Evolutionary conservation across 2,888 invertebrate species (phyloP).

Genomic region (Nasonia oneida): DNA sequence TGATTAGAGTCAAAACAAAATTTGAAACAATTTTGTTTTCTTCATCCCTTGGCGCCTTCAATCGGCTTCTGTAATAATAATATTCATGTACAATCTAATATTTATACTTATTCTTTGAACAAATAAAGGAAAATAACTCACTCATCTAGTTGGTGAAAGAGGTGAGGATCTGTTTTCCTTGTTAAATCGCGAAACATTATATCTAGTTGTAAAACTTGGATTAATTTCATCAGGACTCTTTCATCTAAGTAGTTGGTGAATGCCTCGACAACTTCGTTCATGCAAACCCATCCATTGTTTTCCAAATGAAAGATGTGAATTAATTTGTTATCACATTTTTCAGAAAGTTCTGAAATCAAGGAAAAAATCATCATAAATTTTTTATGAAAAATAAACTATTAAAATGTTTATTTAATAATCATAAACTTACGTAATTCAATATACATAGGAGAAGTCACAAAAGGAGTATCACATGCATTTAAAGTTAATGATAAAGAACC

Average conservation of each 20-base stretch:
- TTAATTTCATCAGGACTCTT: conserved; percentile 58
- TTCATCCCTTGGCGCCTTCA: conserved; percentile 61
- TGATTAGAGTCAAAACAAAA: conserved; percentile 62
- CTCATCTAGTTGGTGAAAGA: conserved; percentile 67
- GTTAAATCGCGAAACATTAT: conserved; percentile 62
- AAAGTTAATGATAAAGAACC: conserved; percentile 25
- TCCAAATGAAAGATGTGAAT: conserved; percentile 67
- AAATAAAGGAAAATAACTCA: conserved; percentile 58
- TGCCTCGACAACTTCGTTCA: conserved; percentile 67
- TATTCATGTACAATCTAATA: conserved; percentile 18
- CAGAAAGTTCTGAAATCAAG: conserved; percentile 64
- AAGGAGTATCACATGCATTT: neutral
- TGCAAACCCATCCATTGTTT: conserved; percentile 69
- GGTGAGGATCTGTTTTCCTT: conserved; percentile 60
- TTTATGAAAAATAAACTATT: neutral
- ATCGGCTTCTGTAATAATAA: conserved; percentile 62
- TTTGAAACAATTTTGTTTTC: conserved; percentile 53
- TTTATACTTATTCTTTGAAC: neutral
- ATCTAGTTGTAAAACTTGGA: conserved; percentile 56
- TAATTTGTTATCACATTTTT: conserved; percentile 28
- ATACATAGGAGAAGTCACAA: neutral
- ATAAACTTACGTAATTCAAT: conserved; percentile 36
- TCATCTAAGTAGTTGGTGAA: conserved; percentile 66
- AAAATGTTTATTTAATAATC: neutral
- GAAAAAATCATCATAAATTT: neutral